These are phyloP conservation scores for Andrena cerasifolii DNA, from an alignment of 1,140 invertebrate species.

Conservation along the genomic window DNA sequence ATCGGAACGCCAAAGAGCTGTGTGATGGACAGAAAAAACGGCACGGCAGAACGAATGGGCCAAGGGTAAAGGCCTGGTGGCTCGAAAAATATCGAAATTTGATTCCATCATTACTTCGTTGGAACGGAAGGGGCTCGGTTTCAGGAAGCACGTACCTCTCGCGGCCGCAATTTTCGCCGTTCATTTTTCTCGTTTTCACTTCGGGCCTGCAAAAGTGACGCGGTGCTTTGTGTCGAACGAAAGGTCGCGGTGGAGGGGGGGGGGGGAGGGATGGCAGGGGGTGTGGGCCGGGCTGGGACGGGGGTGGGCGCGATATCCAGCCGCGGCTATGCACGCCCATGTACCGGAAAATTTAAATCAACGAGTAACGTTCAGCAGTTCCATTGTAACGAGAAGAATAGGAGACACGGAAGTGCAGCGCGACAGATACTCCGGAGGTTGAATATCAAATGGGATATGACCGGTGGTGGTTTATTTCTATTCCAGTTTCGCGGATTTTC, in stretches of 20 bases:
- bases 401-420: slow-evolving; percentile 62
- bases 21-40: not conserved
- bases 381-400: slow-evolving; percentile 66
- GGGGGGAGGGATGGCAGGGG: too few species aligned
- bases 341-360: slow-evolving; percentile 74
- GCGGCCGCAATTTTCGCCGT: slow-evolving; percentile 9
- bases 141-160: slow-evolving; percentile 36
- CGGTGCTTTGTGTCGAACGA: slow-evolving; percentile 38
- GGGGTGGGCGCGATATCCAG: slow-evolving; percentile 31
- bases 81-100: slow-evolving; percentile 38
- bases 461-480: slow-evolving; percentile 67
- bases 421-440: slow-evolving; percentile 70
- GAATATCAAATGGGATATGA: slow-evolving; percentile 71
- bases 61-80: not conserved
- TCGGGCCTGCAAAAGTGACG: slow-evolving; percentile 38
- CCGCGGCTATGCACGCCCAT: slow-evolving; percentile 39
- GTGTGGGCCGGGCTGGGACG: not conserved
- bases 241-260: not conserved
- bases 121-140: slow-evolving; percentile 39
- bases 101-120: slow-evolving; percentile 38
- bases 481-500: slow-evolving; percentile 53
- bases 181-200: slow-evolving; percentile 24
- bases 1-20: not conserved
- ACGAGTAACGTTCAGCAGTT: slow-evolving; percentile 68
- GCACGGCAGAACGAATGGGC: not conserved